Percentiles rank a stretch among this genome's conserved stretches.
These are phyloP conservation scores for Propithecus coquereli DNA, from an alignment of 2,113 vertebrate genomes.

Conservation along the genomic window DNA sequence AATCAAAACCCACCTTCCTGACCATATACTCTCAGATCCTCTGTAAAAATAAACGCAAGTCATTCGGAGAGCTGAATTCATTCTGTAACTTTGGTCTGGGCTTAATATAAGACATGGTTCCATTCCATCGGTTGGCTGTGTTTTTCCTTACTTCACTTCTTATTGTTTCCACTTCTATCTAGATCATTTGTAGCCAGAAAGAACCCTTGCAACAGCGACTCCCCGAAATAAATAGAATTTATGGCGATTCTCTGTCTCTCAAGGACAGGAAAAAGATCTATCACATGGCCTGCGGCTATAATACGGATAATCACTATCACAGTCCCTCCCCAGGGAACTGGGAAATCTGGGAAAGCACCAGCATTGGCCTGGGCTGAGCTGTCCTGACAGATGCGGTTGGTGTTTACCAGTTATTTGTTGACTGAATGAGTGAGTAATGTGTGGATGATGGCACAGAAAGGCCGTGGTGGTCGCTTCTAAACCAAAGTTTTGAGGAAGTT, in stretches of 20 bases:
- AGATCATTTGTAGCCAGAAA: neutral
- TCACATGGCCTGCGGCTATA: neutral
- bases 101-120: neutral
- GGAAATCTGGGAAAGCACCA: neutral
- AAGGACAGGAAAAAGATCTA: neutral
- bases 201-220: neutral
- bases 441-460: fast-evolving
- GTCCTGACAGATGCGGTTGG: fast-evolving
- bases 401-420: neutral
- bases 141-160: neutral
- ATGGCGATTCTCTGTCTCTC: neutral
- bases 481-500: neutral
- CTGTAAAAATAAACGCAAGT: neutral
- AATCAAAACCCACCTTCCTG: neutral
- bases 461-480: fast-evolving
- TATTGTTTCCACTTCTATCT: neutral
- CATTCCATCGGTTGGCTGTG: fast-evolving
- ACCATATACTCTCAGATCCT: neutral
- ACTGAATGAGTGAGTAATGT: fast-evolving
- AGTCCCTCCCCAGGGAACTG: neutral
- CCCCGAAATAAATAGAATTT: neutral
- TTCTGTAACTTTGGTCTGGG: neutral
- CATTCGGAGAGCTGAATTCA: neutral
- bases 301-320: fast-evolving
- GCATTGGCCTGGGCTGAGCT: fast-evolving